Base-by-base conservation (phyloP, 2,797 vertebrate species). In the Calcarius lapponicus region DNA sequence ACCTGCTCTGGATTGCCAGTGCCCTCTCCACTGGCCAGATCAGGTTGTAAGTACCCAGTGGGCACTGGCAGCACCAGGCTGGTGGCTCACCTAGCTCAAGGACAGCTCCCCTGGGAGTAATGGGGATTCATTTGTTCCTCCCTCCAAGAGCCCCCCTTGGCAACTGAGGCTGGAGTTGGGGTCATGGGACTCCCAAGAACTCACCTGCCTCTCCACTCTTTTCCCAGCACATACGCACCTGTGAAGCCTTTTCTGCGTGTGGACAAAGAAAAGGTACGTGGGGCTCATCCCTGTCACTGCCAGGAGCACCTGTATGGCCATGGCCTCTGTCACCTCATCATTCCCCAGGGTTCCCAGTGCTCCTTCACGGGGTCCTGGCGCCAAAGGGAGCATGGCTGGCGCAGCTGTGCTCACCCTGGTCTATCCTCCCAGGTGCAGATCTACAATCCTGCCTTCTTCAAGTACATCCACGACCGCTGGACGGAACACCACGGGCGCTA, bases 361-460 rank as follows among this genome's bases (percentile, higher is more conserved):
- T 83, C 40, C 40, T 66, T 90, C 40, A 48, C 0, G 0, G 34
- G n/a, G 14, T 16, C 42, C 43, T 4, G 8, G 16, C 25, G 74
- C 25, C 2, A 4, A 47, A 26, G 29, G 64, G 42, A 78, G 6
- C 3, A 0, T 3, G 32, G 22, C 40, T 4, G 2, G 29, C 31
- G 29, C 66, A 48, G 29, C 7, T 10, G 40, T 4, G 2, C 65
- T 86, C 11, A 90, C 31, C n/a, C 32, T 40, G 17, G 31, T 34
- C 16, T 19, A 1, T 79, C 34, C 42, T 72, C 74, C 45, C 83
- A 99, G 99, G 99, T 99, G 69, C 99, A 99, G 98, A 99, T 99
- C 97, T 99, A 99, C 97, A 99, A 99, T 95, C 99, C 99, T 19
- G 99, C 99, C 17, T 99, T 99, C 98, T 99, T 99, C 95, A 99